phyloP scores from a whole-genome alignment of 1,140 invertebrate genomes.

The Drosophila funebris region DNA sequence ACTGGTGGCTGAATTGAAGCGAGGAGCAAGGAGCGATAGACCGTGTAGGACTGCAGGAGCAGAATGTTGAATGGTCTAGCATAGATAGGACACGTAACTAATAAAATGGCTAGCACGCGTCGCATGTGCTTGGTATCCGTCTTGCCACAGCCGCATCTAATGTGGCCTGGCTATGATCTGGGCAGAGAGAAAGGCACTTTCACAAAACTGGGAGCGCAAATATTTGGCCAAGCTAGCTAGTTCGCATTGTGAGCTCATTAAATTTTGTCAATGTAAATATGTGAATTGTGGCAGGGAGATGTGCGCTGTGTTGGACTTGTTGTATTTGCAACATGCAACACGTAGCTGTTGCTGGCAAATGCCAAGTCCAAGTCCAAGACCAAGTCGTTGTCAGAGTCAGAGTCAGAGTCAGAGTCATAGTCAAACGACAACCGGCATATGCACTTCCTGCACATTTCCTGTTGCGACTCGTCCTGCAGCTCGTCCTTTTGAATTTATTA shows the following conservation, averaged over 20 bases:
- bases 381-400: neutral
- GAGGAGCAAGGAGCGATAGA: neutral
- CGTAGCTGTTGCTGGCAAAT: constrained; percentile 43
- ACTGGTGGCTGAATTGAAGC: neutral
- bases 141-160: constrained; percentile 9
- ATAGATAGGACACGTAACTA: constrained; percentile 78
- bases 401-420: constrained; percentile 3
- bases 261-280: constrained; percentile 77
- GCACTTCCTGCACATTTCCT: constrained; percentile 73
- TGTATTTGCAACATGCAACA: constrained; percentile 57
- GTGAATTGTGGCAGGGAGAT: constrained; percentile 20
- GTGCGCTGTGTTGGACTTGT: neutral
- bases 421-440: constrained; percentile 61
- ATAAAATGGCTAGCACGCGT: constrained; percentile 71
- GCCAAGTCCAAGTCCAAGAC: neutral
- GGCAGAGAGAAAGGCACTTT: neutral
- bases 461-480: constrained; percentile 39
- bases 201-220: constrained; percentile 37
- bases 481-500: constrained; percentile 72
- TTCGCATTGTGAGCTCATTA: constrained; percentile 73
- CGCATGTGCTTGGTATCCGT: neutral
- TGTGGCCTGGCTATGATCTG: constrained; percentile 50
- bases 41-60: neutral
- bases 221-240: constrained; percentile 55
- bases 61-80: constrained; percentile 16